Base-by-base conservation (phyloP, 1,140 invertebrate genomes). In the Cydia splendana region DNA sequence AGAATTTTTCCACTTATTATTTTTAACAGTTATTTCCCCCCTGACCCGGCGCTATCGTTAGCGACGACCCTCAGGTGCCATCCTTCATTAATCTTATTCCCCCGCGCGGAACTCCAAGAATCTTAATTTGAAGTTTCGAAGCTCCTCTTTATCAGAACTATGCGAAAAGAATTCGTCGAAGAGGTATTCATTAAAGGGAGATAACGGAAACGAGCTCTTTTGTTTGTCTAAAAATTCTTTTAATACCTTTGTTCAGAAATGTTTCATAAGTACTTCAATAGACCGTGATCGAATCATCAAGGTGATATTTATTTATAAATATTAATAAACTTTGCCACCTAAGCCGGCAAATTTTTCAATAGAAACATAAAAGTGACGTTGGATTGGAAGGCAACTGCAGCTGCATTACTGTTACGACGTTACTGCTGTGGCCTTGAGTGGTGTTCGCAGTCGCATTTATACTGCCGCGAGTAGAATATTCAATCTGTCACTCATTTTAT, bases 61-160 rank as follows among this genome's bases (percentile, higher is more conserved):
- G 84, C 77, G 80, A 81, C 80, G 79, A 83, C 85, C 87, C 88
- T 82, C 86, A 90, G 88, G 88, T 92, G 87, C 82, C 84, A 82
- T 86, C 87, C 82, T 88, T 89, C 90, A 91, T 92, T 92, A 91
- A 92, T 91, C 88, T 92, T 90, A 86, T 88, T 90, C 86, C 85
- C 85, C 79, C 77, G 85, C 84, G 78, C 82, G 85, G 87, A 92
- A 92, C 90, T 90, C 88, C 38, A 90, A 89, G 89, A 92, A 92
- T 92, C 88, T 92, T 92, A 91, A 92, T 92, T 92, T 92, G 86
- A 92, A 92, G 88, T 91, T 91, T 89, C 89, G 85, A 87, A 86
- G 89, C 85, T 86, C 84, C 88, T 91, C 89, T 89, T 89, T 86
- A 89, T 88, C 84, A 85, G 82, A 92, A 92, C 88, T 90, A 91